Evolutionary conservation across 1,140 invertebrate genomes (phyloP).

Genomic region (Batillaria attramentaria): DNA sequence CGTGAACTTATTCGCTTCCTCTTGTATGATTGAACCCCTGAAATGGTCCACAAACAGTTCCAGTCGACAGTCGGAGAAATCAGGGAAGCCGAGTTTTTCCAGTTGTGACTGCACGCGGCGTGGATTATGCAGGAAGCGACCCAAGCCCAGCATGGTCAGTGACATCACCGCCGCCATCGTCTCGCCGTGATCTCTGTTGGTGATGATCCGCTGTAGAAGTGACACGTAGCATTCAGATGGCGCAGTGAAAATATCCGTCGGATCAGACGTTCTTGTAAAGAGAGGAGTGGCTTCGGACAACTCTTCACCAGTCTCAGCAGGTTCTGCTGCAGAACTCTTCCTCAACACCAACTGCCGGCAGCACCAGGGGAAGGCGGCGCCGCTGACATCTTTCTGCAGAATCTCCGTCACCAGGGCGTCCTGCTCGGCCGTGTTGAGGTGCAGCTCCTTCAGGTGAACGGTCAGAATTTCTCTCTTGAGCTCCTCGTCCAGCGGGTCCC

Average conservation of each 20-base stretch:
- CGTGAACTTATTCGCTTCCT: neutral
- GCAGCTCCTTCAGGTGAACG: neutral
- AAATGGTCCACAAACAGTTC: neutral
- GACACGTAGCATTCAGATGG: neutral
- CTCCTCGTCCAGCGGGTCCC: neutral
- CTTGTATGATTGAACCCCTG: neutral
- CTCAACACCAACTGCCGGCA: neutral
- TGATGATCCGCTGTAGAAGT: neutral
- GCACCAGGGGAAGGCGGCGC: neutral
- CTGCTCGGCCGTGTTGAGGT: neutral
- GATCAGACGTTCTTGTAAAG: too few species aligned
- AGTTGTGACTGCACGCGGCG: neutral
- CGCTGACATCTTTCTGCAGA: constrained; percentile 10
- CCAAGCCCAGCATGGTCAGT: neutral
- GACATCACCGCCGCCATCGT: neutral
- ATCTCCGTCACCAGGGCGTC: neutral
- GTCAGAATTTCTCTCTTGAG: neutral
- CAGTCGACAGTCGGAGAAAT: neutral
- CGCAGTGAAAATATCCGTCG: neutral
- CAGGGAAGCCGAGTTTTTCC: neutral
- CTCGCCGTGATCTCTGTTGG: neutral
- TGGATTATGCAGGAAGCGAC: neutral
- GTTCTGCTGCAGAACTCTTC: neutral
- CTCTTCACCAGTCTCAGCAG: too few species aligned
- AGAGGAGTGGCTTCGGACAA: too few species aligned